A percentile compares a stretch with the other conserved stretches of the same genome.
phyloP scores from a whole-genome alignment of 2,888 invertebrate genomes.

The Halictus ligatus region DNA sequence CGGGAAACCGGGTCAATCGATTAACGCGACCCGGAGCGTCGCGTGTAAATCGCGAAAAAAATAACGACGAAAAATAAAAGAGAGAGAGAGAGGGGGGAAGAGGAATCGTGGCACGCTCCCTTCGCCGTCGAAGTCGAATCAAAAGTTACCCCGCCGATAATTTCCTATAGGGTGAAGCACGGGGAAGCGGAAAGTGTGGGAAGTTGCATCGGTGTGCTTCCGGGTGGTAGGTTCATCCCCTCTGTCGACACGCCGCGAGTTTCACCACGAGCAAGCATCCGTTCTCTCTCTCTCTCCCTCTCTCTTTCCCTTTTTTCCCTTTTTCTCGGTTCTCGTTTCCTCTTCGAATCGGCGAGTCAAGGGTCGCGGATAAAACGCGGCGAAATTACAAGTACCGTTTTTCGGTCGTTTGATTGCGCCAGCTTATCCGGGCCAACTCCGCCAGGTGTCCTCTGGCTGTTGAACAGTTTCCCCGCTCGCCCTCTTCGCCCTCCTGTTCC shows the following conservation, averaged over 20 bases:
- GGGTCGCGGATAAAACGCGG: slow-evolving; percentile 52
- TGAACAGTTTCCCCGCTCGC: neutral
- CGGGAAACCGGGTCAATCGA: slow-evolving; percentile 32
- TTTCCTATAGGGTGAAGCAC: slow-evolving; percentile 31
- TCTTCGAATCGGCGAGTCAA: slow-evolving; percentile 19
- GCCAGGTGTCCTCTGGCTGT: slow-evolving; percentile 17
- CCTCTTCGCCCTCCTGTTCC: neutral
- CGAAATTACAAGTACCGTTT: slow-evolving; percentile 77
- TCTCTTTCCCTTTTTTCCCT: neutral
- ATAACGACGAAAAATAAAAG: neutral
- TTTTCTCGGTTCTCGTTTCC: neutral
- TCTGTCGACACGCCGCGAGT: slow-evolving; percentile 36
- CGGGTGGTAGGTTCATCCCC: slow-evolving; percentile 39
- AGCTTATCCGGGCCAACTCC: slow-evolving; percentile 73
- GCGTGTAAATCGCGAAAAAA: slow-evolving; percentile 14
- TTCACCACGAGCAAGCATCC: slow-evolving; percentile 33
- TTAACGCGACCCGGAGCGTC: slow-evolving; percentile 19
- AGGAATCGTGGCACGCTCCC: slow-evolving; percentile 23
- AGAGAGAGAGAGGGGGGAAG: neutral
- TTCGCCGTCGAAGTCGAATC: slow-evolving; percentile 58
- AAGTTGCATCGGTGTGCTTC: slow-evolving; percentile 55
- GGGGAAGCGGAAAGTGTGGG: slow-evolving; percentile 40
- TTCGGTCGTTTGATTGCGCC: slow-evolving; percentile 77
- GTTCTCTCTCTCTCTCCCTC: slow-evolving; percentile 25
- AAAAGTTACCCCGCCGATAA: slow-evolving; percentile 60